Evolutionary conservation across 2,797 vertebrate genomes (phyloP), one percentile per base, ranked within the genome.

Genomic region (Tolypeutes matacus): DNA sequence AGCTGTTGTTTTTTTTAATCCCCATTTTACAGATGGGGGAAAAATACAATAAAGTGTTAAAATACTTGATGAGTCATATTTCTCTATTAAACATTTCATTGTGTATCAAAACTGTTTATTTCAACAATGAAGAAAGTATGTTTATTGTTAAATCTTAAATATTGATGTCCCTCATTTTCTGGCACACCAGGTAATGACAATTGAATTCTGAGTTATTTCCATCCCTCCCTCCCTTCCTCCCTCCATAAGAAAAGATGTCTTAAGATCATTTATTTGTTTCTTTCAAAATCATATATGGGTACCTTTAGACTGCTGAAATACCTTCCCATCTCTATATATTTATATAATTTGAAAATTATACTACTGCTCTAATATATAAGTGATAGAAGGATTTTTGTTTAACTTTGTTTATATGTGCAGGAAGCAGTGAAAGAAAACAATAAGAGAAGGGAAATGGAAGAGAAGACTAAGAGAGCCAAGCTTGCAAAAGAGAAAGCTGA

Each of bases 401-500:
- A 42, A 67, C 20, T 17, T 97, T 89, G 21, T 96, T 94, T 65
- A 29, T 94, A 9, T 73, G 73, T 97, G 97, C 98, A 99, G 99
- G 99, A 99, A 89, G 99, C 99, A 6, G 87, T 99, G 97, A 99
- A 99, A 98, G 99, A 99, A 97, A 99, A 99, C 98, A 98, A 99
- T 98, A 99, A 99, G 97, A 99, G 99, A 97, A 99, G 98, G 98
- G 99, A 99, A 98, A 98, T 99, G 98, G 99, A 99, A 98, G 99
- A 99, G 98, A 99, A 99, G 98, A 99, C 98, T 20, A 99, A 99
- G 98, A 99, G 99, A 98, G 99, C 99, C 98, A 99, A 99, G 98
- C 92, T 99, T 98, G 99, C 99, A 29, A 99, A 99, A 98, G 99
- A 99, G 97, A 99, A 99, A 98, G 99, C 99, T 0, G 99, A 99